These are phyloP conservation scores for Pogonocherus hispidulus DNA, from an alignment of 2,888 invertebrate genomes.

Conservation along the genomic window DNA sequence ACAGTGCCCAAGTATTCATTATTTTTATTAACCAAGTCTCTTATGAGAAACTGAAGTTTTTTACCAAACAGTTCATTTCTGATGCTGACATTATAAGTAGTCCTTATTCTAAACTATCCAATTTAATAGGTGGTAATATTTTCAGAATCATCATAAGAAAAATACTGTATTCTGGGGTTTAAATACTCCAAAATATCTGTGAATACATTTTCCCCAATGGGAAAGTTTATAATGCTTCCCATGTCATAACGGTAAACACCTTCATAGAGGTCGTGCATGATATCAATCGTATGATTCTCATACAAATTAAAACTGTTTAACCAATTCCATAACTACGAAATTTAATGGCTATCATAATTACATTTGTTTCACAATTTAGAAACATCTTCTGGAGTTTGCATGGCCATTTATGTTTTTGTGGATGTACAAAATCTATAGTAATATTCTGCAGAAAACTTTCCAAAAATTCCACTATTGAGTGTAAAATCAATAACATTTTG, in stretches of 20 bases:
- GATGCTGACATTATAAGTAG: slow-evolving; percentile 51
- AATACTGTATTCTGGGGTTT: slow-evolving; percentile 50
- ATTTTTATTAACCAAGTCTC: background rate
- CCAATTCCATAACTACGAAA: slow-evolving; percentile 40
- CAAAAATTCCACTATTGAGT: slow-evolving; percentile 43
- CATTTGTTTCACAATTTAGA: background rate
- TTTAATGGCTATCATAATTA: slow-evolving; percentile 31
- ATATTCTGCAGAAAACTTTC: slow-evolving; percentile 51
- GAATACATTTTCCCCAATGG: slow-evolving; percentile 38
- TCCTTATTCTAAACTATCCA: slow-evolving; percentile 45
- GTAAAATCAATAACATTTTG: slow-evolving; percentile 29
- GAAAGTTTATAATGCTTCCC: slow-evolving; percentile 50
- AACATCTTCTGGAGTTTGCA: slow-evolving; percentile 13
- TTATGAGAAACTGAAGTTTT: slow-evolving; percentile 31
- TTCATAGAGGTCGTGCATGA: slow-evolving; percentile 60
- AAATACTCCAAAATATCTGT: slow-evolving; percentile 36
- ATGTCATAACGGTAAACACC: slow-evolving; percentile 56
- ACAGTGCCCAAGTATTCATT: background rate
- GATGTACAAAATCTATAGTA: slow-evolving; percentile 51
- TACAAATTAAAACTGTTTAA: slow-evolving; percentile 54
- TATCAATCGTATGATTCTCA: slow-evolving; percentile 55
- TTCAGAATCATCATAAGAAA: slow-evolving; percentile 43
- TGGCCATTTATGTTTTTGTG: background rate
- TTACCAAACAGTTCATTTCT: slow-evolving; percentile 42
- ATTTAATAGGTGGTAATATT: slow-evolving; percentile 48